A percentile compares a stretch with the other conserved stretches of the same genome.
These are phyloP conservation scores for Danio tinwini DNA, from an alignment of 2,797 vertebrate genomes.

Conservation along the genomic window DNA sequence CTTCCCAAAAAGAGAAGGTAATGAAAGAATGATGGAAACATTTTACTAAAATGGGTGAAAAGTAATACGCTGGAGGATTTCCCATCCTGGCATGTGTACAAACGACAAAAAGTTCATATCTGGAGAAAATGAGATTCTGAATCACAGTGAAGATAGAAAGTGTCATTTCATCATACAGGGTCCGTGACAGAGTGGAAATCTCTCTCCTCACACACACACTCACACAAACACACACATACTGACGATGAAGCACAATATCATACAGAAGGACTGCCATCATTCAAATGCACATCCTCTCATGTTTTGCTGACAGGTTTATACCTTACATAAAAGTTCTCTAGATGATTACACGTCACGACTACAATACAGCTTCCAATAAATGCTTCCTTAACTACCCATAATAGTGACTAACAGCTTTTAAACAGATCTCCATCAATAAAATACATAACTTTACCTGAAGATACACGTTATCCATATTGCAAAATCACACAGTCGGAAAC, in stretches of 20 bases:
- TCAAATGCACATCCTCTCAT: constrained; percentile 6
- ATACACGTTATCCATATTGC: background rate
- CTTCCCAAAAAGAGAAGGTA: background rate
- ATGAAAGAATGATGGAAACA: constrained; percentile 42
- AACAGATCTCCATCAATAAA: background rate
- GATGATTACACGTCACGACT: background rate
- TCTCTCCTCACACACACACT: constrained; percentile 23
- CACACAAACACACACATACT: background rate
- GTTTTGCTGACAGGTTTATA: constrained; percentile 21
- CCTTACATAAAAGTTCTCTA: constrained; percentile 10
- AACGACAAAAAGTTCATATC: constrained; percentile 39
- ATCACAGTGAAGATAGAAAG: constrained; percentile 36
- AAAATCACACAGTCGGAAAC: background rate
- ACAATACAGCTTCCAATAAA: constrained; percentile 1
- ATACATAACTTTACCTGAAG: background rate
- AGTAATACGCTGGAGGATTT: constrained; percentile 38
- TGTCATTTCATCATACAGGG: constrained; percentile 32
- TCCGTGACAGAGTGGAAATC: constrained; percentile 37
- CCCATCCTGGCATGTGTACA: background rate
- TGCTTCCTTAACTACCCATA: background rate
- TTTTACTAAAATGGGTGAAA: constrained; percentile 48
- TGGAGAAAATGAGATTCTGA: constrained; percentile 42
- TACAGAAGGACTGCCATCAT: constrained; percentile 29
- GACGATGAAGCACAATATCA: constrained; percentile 17
- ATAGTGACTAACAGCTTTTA: constrained; percentile 1